Evolutionary conservation across 2,113 vertebrate species (phyloP).

Genomic region (Dissostichus mawsoni): DNA sequence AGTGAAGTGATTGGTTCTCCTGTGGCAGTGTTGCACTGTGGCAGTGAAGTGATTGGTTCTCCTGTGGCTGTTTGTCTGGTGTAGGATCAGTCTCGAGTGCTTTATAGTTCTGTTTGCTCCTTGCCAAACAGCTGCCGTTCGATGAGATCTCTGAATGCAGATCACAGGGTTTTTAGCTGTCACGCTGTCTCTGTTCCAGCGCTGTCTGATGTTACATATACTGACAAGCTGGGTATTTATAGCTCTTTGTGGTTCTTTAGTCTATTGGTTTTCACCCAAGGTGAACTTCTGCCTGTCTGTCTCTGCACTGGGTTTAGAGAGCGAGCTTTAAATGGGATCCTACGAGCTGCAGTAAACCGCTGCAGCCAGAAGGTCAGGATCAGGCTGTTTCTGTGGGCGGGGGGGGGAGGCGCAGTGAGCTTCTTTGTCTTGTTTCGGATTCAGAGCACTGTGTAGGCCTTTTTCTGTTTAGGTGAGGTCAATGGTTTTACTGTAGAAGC

Average conservation of each 20-base stretch:
- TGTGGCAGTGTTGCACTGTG: too few species aligned
- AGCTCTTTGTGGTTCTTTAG: conserved; percentile 67
- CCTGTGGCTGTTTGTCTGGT: conserved; percentile 64
- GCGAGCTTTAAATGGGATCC: conserved; percentile 39
- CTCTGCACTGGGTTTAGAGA: conserved; percentile 29
- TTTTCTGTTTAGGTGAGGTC: conserved; percentile 14
- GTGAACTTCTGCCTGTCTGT: conserved; percentile 53
- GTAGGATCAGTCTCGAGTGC: conserved; percentile 67
- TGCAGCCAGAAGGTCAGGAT: conserved; percentile 56
- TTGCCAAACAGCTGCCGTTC: conserved; percentile 65
- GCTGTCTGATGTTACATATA: conserved; percentile 69
- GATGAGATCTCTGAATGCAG: conserved; percentile 46
- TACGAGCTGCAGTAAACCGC: conserved; percentile 46
- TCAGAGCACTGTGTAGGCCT: not conserved
- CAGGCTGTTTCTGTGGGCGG: conserved; percentile 25
- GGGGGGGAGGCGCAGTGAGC: conserved; percentile 19
- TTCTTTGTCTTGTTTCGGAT: conserved; percentile 26
- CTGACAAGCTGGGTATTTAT: conserved; percentile 76
- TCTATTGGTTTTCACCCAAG: conserved; percentile 66
- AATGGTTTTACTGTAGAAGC: conserved; percentile 1
- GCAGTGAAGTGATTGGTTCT: conserved; percentile 67
- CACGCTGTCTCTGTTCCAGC: conserved; percentile 54
- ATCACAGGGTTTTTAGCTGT: conserved; percentile 54
- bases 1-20: conserved; percentile 65
- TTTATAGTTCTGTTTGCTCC: conserved; percentile 60